Percentiles rank a stretch among this genome's conserved stretches.
Evolutionary conservation across 2,888 invertebrate genomes (phyloP).

Genomic region (Fragum fragum): DNA sequence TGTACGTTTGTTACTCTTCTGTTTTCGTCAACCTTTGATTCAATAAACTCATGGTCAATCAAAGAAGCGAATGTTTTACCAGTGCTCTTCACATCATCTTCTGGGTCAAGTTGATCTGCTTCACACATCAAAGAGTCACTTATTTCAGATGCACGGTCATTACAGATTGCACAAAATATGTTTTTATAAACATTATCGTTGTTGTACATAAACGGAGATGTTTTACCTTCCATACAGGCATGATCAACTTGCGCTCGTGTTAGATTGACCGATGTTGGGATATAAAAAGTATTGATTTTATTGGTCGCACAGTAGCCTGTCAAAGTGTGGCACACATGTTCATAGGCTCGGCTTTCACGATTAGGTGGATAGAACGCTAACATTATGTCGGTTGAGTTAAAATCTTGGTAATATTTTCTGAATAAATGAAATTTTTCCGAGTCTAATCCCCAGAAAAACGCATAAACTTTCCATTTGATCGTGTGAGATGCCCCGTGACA

Average conservation of each 20-base stretch:
- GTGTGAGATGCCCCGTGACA: neutral
- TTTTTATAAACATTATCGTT: neutral
- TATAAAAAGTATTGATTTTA: neutral
- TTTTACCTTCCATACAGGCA: neutral
- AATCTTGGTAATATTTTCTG: neutral
- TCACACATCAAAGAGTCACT: neutral
- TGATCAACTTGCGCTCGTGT: neutral
- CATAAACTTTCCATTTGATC: neutral
- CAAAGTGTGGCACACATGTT: neutral
- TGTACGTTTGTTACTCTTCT: neutral
- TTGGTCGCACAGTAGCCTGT: neutral
- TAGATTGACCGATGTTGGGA: neutral
- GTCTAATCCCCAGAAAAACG: neutral
- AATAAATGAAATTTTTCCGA: neutral
- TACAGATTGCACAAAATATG: constrained; percentile 6
- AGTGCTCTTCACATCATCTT: neutral
- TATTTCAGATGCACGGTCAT: neutral
- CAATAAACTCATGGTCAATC: neutral
- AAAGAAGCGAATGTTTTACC: neutral
- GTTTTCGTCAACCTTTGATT: neutral
- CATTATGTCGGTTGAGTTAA: neutral
- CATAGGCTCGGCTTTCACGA: neutral
- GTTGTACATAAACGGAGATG: neutral
- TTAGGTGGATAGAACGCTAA: neutral
- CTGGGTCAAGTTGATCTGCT: neutral